Evolutionary conservation across 2,797 vertebrate species (phyloP).

Genomic region (Prionace glauca): DNA sequence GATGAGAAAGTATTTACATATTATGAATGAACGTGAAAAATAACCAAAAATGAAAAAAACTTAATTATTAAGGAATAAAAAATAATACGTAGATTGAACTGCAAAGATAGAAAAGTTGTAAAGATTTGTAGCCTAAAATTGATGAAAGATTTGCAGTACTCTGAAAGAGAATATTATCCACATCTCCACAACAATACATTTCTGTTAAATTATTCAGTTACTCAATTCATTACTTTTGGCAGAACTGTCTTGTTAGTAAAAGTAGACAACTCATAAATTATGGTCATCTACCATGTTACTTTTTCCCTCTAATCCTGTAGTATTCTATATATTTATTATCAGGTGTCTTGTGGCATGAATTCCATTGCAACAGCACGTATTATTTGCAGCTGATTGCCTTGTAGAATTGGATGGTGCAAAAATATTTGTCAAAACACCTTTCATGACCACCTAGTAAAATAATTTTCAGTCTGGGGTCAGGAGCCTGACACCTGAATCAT

Average conservation of each 20-base stretch:
- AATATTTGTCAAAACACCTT: conserved; percentile 4
- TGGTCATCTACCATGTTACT: not conserved
- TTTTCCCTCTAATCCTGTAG: not conserved
- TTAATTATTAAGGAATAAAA: not conserved
- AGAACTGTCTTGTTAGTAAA: not conserved
- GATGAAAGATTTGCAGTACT: not conserved
- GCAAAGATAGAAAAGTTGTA: not conserved
- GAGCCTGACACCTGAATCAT: not conserved
- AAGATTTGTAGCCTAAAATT: not conserved
- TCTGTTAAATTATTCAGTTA: conserved; percentile 2
- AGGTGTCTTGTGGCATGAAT: not conserved
- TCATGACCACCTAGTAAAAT: not conserved
- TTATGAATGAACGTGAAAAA: not conserved
- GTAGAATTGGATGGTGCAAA: not conserved
- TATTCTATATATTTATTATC: not conserved
- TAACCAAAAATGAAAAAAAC: not conserved
- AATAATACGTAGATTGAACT: not conserved
- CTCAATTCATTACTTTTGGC: not conserved
- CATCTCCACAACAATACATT: not conserved
- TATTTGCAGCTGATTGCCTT: not conserved
- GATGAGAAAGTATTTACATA: not conserved
- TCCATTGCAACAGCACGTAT: not conserved
- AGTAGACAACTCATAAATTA: conserved; percentile 3
- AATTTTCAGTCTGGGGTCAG: not conserved
- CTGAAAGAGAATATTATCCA: not conserved